Evolutionary conservation across 2,888 invertebrate species (phyloP), one percentile per base, ranked within the genome.

Genomic region (Chelonus formosanus): DNA sequence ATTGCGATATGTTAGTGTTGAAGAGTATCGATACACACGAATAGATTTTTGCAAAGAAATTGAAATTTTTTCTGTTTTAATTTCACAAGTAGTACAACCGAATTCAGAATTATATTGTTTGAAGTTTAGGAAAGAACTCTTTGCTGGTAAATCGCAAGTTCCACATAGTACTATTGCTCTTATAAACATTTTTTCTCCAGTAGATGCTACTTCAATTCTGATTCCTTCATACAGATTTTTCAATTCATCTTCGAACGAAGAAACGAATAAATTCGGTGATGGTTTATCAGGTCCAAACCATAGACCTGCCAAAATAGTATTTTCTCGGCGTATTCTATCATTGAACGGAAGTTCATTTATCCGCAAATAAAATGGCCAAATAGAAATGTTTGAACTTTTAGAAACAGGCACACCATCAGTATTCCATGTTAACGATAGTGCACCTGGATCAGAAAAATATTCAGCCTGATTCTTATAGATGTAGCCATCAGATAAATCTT

Each of bases 121-220:
- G 10, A 70, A 62, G 54, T 68, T 65, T 3, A 71, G 52, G 43
- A 71, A 70, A 8, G 57, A 36, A 20, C 60, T 43, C 52, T 71
- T 69, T 1, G 68, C 71, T 43, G 70, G 70, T 7, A 70, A 36
- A 65, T 71, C 71, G n/a, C 65, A 65, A 36, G 68, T 68, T 6
- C 70, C 70, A 47, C 60, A 59, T 20, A 66, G 36, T 20, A 68
- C 56, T 1, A 67, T 65, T 4, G 59, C 68, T 34, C 35, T 43
- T 43, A 43, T 31, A 31, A 6, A 8, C 3, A 56, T 20, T 4
- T 43, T 4, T 44, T 43, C 5, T 43, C 20, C 6, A 7, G 10
- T 20, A 56, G 20, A 4, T 8, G 7, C 5, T 3, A 56, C 3
- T 31, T 43, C 1, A 31, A 44, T 3, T 3, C 43, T 20, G 6